Percentiles rank a stretch among this genome's conserved stretches.
phyloP scores from a whole-genome alignment of 2,797 vertebrate genomes.

The Argya squamiceps region DNA sequence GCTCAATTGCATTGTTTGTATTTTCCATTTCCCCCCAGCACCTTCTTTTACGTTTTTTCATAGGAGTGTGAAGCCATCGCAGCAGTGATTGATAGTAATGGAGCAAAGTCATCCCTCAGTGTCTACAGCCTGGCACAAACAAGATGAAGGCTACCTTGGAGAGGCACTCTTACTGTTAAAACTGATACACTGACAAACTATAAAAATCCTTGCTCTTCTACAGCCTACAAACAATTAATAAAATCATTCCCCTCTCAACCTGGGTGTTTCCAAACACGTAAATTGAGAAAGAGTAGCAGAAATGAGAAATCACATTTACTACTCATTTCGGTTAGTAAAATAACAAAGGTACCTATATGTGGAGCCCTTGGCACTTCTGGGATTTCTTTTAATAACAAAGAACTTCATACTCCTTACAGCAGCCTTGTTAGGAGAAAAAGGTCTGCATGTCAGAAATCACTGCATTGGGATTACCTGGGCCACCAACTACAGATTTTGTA shows the following conservation, averaged over 20 bases:
- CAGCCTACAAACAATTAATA: background rate
- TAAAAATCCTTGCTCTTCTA: background rate
- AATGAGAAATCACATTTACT: background rate
- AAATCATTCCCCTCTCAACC: background rate
- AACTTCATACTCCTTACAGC: background rate
- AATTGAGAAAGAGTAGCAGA: background rate
- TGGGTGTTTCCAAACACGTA: background rate
- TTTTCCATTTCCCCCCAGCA: conserved; percentile 29
- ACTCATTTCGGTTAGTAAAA: background rate
- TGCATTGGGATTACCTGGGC: background rate
- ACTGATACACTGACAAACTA: background rate
- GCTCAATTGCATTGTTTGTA: background rate
- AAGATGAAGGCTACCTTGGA: conserved; percentile 21
- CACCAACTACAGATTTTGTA: background rate
- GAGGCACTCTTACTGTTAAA: background rate
- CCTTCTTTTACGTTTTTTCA: conserved; percentile 36
- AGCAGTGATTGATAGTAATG: conserved; percentile 42
- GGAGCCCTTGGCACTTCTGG: background rate
- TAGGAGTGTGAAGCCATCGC: conserved; percentile 30
- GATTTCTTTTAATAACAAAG: background rate
- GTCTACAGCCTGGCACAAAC: conserved; percentile 7
- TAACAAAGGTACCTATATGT: background rate
- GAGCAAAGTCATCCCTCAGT: conserved; percentile 46
- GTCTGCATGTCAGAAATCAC: background rate
- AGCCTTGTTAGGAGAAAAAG: background rate